phyloP scores from a whole-genome alignment of 2,797 vertebrate genomes.

The Acrossocheilus fasciatus region DNA sequence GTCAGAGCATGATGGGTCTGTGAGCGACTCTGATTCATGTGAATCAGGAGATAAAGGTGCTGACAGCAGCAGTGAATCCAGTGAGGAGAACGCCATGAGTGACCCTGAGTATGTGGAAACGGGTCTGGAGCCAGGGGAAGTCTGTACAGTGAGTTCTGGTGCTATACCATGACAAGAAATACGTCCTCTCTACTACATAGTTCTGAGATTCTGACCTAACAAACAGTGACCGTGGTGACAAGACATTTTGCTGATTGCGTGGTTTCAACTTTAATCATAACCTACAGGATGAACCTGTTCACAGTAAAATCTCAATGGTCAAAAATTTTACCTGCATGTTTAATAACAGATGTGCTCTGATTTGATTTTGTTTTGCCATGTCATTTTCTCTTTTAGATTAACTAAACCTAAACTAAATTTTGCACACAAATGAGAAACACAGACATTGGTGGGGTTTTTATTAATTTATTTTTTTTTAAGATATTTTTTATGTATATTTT shows the following conservation, averaged over 20 bases:
- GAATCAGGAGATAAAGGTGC: conserved; percentile 57
- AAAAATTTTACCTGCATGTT: not conserved
- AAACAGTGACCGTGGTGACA: not conserved
- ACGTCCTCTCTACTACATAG: not conserved
- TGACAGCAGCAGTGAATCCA: conserved; percentile 69
- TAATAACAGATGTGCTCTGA: conserved; percentile 4
- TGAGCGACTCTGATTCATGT: conserved; percentile 67
- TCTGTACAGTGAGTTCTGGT: conserved; percentile 74
- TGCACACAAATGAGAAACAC: not conserved
- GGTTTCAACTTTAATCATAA: not conserved
- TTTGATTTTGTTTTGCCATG: not conserved
- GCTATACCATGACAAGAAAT: conserved; percentile 4
- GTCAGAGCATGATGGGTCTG: conserved; percentile 55
- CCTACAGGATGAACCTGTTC: not conserved
- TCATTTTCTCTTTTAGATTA: not conserved
- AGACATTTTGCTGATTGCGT: not conserved
- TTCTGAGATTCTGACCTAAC: not conserved
- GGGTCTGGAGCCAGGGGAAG: conserved; percentile 82
- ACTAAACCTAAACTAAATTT: not conserved
- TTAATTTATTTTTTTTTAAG: not conserved
- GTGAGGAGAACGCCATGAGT: conserved; percentile 75
- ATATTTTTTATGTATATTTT: not conserved
- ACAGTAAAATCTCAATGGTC: not conserved
- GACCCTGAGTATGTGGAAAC: conserved; percentile 76
- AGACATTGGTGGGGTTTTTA: not conserved